Base-by-base conservation (phyloP, 2,797 vertebrate genomes). In the Pelochelys cantorii region DNA sequence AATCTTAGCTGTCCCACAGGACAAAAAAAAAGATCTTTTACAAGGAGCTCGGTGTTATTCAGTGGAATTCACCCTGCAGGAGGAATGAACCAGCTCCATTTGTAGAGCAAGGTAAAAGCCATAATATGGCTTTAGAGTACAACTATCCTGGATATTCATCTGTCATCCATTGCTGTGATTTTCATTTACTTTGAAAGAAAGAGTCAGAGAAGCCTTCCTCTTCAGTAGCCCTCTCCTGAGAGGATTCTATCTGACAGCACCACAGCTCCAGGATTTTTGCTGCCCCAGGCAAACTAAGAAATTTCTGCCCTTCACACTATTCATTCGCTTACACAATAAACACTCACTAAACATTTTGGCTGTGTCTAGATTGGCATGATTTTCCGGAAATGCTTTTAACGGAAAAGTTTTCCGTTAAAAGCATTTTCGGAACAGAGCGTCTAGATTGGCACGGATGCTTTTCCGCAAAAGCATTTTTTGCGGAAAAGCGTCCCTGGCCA, bases 151-250 rank as follows among this genome's bases (percentile, higher is more conserved):
- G 91, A 83, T 71, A 62, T 86, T 89, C 75, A 83, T 56, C 68
- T 56, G 59, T 84, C 34, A 74, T n/a, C 56, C 81, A 34, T 29
- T 20, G 22, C 83, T 86, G 12, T 22, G 81, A 83, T 59, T 83
- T 79, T 34, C 56, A 88, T 94, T 91, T 60, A 54, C 48, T 82
- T n/a, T 54, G 88, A 93, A 83, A 52, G 59, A 90, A 94, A 86
- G 84, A 79, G 29, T 65, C 5, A 20, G 68, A 89, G 23, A 89
- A 84, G 80, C 56, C 34, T 88, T 81, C 89, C 84, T 87, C 79
- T 42, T n/a, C 53, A 27, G 48, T 31, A 2, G 0, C 27, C 14
- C 34, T 23, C 31, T 96, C 89, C 94, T 91, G 62, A 55, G 85
- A 80, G 83, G 34, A 5, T 2, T 29, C 31, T 79, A 54, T 81